phyloP scores from a whole-genome alignment of 1,140 invertebrate species.

The Drosophila pectinifera region DNA sequence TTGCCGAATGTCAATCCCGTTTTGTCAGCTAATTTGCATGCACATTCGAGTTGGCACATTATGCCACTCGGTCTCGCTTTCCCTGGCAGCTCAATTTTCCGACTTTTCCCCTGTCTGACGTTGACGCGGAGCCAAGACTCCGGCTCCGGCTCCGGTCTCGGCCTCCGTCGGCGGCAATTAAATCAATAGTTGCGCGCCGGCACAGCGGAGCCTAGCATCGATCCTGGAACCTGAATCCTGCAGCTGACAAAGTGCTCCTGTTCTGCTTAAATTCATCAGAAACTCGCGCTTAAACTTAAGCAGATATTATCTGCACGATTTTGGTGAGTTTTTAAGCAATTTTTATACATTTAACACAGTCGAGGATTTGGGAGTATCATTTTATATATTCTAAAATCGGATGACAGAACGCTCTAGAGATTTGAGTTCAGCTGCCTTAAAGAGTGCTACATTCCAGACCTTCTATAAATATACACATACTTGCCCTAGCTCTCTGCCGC shows the following conservation, averaged over 20 bases:
- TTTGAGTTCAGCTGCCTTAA: too few species aligned
- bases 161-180: slow-evolving; percentile 31
- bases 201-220: background rate
- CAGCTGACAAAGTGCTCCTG: background rate
- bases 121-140: slow-evolving; percentile 16
- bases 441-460: too few species aligned
- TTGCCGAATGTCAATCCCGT: slow-evolving; percentile 52
- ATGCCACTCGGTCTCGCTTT: slow-evolving; percentile 23
- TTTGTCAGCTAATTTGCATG: slow-evolving; percentile 77
- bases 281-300: background rate
- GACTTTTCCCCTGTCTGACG: slow-evolving; percentile 31
- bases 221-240: background rate
- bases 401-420: too few species aligned
- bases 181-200: slow-evolving; percentile 29
- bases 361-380: too few species aligned
- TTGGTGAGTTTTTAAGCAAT: background rate
- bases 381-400: too few species aligned
- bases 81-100: slow-evolving; percentile 35
- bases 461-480: too few species aligned
- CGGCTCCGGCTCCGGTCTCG: slow-evolving; percentile 5
- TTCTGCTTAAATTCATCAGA: too few species aligned
- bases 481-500: too few species aligned
- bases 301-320: background rate
- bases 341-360: background rate
- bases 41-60: slow-evolving; percentile 44